Conservation (phyloP, 2,113 vertebrate genomes). For the Fulmarus glacialis region DNA sequence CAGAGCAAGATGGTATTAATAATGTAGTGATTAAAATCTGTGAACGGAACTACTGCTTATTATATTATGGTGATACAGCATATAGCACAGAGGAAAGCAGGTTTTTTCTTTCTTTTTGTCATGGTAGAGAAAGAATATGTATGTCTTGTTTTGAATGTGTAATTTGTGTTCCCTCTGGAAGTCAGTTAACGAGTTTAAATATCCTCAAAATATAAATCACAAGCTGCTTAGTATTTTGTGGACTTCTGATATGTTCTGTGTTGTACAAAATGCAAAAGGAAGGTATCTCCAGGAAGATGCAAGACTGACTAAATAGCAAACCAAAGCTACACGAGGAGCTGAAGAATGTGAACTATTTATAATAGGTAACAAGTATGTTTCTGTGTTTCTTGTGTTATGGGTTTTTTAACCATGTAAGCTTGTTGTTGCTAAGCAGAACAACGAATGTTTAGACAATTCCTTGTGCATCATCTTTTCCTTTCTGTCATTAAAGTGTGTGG, state of each 20-base stretch:
- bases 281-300: neutral
- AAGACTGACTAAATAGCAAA: neutral
- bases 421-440: constrained; percentile 12
- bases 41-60: neutral
- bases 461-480: neutral
- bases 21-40: neutral
- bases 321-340: neutral
- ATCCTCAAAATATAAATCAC: neutral
- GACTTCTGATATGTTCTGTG: neutral
- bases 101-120: neutral
- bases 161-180: neutral
- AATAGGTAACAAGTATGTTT: neutral
- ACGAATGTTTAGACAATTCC: neutral
- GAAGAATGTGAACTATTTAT: neutral
- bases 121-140: neutral
- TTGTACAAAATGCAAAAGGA: neutral
- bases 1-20: neutral
- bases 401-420: neutral
- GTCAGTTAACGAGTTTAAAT: neutral
- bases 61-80: neutral
- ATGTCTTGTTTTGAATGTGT: neutral
- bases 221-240: neutral
- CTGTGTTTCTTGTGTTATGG: neutral
- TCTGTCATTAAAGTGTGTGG: neutral
- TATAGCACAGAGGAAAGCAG: neutral